phyloP scores from a whole-genome alignment of 2,797 vertebrate species.

The Thripadectes ignobilis region DNA sequence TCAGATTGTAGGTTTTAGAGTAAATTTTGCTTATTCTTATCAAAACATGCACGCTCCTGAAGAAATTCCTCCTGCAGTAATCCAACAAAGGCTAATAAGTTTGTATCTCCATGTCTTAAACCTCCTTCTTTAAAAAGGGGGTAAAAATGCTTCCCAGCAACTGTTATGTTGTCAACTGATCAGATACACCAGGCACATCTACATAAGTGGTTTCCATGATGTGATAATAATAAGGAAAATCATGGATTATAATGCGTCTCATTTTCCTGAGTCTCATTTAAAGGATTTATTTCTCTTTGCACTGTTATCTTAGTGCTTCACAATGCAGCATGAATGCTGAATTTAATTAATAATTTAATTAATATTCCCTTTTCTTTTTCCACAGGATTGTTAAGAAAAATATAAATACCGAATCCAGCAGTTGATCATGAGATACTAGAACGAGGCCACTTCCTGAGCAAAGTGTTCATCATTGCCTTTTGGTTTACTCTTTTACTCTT shows the following conservation, averaged over 20 bases:
- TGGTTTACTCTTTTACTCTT: background rate
- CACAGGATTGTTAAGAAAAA: background rate
- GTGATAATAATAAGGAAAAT: background rate
- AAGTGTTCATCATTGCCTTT: rapidly evolving
- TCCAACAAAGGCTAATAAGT: background rate
- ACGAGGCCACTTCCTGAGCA: background rate
- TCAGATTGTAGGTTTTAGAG: background rate
- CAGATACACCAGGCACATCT: background rate
- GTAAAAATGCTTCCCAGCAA: background rate
- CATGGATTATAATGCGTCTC: background rate
- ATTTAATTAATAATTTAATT: background rate
- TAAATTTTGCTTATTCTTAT: background rate
- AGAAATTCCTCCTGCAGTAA: background rate
- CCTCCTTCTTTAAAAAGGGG: background rate
- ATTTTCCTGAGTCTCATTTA: background rate
- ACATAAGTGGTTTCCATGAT: background rate
- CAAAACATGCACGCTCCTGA: background rate
- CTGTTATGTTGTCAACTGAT: background rate
- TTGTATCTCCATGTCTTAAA: background rate
- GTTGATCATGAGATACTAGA: background rate
- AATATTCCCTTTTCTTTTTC: background rate
- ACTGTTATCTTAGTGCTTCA: background rate
- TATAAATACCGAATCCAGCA: background rate
- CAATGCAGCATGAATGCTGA: background rate
- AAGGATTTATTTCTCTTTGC: background rate